These are phyloP conservation scores for Ovibos moschatus DNA, from an alignment of 2,113 vertebrate genomes.

Conservation along the genomic window DNA sequence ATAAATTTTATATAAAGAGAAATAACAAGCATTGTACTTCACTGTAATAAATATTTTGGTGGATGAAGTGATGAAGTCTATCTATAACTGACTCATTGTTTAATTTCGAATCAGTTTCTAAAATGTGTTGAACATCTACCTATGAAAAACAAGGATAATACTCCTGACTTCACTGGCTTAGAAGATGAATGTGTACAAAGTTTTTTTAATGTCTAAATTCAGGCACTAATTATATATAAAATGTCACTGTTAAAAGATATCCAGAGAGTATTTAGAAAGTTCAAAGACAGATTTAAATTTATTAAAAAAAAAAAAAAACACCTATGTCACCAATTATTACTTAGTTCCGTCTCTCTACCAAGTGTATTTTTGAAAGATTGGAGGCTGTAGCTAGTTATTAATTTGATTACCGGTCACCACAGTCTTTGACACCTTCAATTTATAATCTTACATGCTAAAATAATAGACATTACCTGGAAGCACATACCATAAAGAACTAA, in stretches of 20 bases:
- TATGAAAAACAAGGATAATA: neutral
- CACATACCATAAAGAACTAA: neutral
- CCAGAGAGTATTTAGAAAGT: neutral
- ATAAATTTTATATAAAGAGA: neutral
- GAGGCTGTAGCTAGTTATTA: neutral
- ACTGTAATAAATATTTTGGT: neutral
- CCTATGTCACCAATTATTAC: neutral
- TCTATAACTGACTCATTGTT: neutral
- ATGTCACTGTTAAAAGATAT: neutral
- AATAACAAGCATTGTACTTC: neutral
- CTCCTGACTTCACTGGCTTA: neutral
- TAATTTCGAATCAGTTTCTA: neutral
- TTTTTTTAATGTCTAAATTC: conserved; percentile 2
- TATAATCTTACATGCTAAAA: neutral
- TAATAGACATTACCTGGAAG: neutral
- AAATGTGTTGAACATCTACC: neutral
- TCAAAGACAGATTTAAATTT: neutral
- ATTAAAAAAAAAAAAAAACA: neutral
- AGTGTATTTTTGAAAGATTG: neutral
- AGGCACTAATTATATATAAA: neutral
- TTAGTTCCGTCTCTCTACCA: neutral
- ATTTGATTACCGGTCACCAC: neutral
- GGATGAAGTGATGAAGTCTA: neutral
- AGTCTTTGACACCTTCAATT: neutral
- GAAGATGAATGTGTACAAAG: neutral